Evolutionary conservation across 2,797 vertebrate genomes (phyloP), one percentile per base, ranked within the genome.

Genomic region (Microtus obscurus): DNA sequence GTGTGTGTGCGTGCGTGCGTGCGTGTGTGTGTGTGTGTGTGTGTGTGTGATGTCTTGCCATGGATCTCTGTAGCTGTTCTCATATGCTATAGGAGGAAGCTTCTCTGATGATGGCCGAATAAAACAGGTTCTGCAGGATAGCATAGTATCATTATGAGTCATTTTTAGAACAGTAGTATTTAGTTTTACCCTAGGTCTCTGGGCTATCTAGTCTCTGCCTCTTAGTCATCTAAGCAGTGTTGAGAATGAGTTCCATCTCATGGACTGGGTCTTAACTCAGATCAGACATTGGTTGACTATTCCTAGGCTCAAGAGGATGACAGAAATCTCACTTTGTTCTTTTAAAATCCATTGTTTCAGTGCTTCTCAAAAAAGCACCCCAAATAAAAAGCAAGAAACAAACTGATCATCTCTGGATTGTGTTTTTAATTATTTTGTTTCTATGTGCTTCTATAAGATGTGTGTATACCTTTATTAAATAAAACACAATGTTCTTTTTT

Each of bases 291-390:
- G 69, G 19, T 23, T 73, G n/a, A 37, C 11, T 73, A 73, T 19
- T 86, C 21, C 78, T 53, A 92, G 25, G 67, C 69, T 69, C 48
- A 80, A 16, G 17, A 31, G 17, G 4, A 43, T 45, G 76, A 59
- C 40, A 85, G 8, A 73, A 91, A 85, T 87, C 8, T 61, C 53
- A 78, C 77, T 91, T 92, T 63, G n/a, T 83, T 73, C n/a, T 85
- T 59, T 43, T 86, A 48, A 56, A 94, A 81, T 43, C n/a, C 92
- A 87, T 76, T 61, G 3, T 31, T 34, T 69, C 67, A 13, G 3
- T 51, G 51, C n/a, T 31, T 87, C 73, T 83, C 37, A 40, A 59
- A 86, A 53, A 80, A 63, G 13, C 5, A 59, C 43, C 79, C 25
- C 16, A 87, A 94, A 76, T 40, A 53, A 59, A 89, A 88, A 85